phyloP scores from a whole-genome alignment of 2,888 invertebrate genomes.

The Lepidonotus clava region DNA sequence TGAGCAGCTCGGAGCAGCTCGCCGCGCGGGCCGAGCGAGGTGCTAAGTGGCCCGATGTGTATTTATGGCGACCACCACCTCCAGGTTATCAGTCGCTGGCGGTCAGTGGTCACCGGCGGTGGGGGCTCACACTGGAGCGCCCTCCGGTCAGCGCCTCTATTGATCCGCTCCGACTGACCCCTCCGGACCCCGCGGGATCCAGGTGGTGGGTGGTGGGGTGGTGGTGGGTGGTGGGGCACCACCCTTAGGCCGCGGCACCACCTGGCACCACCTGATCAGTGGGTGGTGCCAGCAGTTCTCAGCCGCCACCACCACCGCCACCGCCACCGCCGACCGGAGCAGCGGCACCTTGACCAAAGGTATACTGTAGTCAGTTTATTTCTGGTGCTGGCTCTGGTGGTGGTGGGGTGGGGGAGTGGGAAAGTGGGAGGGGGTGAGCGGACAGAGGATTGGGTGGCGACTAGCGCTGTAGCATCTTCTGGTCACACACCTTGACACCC shows the following conservation, averaged over 20 bases:
- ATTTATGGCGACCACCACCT: conserved; percentile 29
- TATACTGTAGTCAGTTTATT: conserved; percentile 21
- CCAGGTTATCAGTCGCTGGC: conserved; percentile 15
- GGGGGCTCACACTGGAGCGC: neutral
- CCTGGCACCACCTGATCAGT: conserved; percentile 17
- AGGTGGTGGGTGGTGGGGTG: neutral
- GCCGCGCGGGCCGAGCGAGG: neutral
- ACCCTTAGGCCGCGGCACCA: conserved; percentile 2
- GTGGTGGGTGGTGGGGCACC: neutral
- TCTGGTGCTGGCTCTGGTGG: neutral
- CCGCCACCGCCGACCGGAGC: neutral
- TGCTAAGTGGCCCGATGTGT: conserved; percentile 47
- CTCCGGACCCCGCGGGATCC: neutral
- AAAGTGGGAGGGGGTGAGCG: neutral
- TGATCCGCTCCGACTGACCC: neutral
- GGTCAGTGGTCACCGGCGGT: conserved; percentile 29
- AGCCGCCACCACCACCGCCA: too few relatives aligned
- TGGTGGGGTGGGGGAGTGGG: neutral
- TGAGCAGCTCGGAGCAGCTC: neutral
- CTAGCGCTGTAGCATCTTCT: neutral
- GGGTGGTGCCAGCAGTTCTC: neutral
- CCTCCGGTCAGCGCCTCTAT: conserved; percentile 1
- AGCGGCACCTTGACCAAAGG: conserved; percentile 41
- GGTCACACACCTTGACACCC: conserved; percentile 35
- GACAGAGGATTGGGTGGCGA: neutral